phyloP scores from a whole-genome alignment of 1,140 invertebrate species.

The Bombus superbus region DNA sequence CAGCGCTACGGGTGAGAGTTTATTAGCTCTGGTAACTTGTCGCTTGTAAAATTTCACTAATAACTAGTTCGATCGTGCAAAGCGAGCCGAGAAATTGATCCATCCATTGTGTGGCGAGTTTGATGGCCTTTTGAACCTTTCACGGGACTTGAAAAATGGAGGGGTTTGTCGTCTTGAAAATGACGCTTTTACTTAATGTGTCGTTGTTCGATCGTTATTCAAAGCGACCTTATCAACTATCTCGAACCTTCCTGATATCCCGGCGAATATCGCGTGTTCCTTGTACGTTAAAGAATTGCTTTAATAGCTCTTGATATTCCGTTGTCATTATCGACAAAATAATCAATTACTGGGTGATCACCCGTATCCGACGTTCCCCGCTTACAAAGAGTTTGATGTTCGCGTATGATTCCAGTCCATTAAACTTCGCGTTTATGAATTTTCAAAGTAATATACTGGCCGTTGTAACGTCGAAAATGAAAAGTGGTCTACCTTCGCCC shows the following conservation, averaged over 20 bases:
- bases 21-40: no score
- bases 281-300: not conserved
- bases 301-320: not conserved
- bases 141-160: not conserved
- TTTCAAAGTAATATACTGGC: not conserved
- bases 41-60: not conserved
- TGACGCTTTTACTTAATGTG: conserved; percentile 2
- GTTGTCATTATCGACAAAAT: not conserved
- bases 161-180: not conserved
- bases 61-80: not conserved
- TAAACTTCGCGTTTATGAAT: not conserved
- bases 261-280: not conserved
- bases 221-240: not conserved
- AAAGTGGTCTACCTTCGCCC: not conserved
- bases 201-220: conserved; percentile 15
- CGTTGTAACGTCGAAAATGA: no score
- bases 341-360: not conserved
- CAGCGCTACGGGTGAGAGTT: no score
- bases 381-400: not conserved
- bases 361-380: not conserved
- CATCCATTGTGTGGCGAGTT: conserved; percentile 13
- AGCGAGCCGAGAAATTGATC: conserved; percentile 16
- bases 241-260: not conserved
- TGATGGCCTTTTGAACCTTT: not conserved
- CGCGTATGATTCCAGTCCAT: not conserved